Evolutionary conservation across 2,113 vertebrate species (phyloP), one percentile per base, ranked within the genome.

Genomic region (Regulus satrapa): DNA sequence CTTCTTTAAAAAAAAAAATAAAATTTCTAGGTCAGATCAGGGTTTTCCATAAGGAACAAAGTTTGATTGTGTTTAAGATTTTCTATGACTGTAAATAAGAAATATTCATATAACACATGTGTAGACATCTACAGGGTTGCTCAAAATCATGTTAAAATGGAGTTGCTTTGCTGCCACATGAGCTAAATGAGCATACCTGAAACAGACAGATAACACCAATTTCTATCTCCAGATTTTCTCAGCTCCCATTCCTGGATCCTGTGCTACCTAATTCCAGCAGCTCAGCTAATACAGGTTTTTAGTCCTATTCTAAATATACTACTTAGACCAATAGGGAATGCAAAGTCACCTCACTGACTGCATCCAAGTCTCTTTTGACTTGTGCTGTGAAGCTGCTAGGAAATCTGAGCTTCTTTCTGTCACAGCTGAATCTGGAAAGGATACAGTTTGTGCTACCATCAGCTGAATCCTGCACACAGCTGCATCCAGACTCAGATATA

Each of bases 381-480:
- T 67, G n/a, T n/a, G 23, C 45, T 88, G 41, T 59, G 48, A 89
- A 92, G 90, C 6, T 49, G 36, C 61, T 62, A 4, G 61, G 75
- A 92, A 92, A 95, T 36, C 17, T 2, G 7, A 92, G 56, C 18
- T 86, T 20, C 58, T 41, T 79, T 85, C 71, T 88, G 40, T 52
- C 43, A 46, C 41, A 77, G 72, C 63, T 86, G 75, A 94, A 64
- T 54, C 46, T 83, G 72, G 40, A 80, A 88, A 85, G 55, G 54
- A 89, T 34, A 29, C 2, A 10, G 49, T 91, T 95, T 85, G 34
- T 83, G 78, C 90, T 63, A 10, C 64, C 6, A 0, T 93, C 78
- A 92, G 63, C 89, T 85, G 89, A 94, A 93, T 86, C 36, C 34
- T 59, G 15, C 62, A 32, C 38, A 46, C 71, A 93, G 90, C 85